Conservation (phyloP, 2,888 invertebrate species). For the Archips crataeganus region DNA sequence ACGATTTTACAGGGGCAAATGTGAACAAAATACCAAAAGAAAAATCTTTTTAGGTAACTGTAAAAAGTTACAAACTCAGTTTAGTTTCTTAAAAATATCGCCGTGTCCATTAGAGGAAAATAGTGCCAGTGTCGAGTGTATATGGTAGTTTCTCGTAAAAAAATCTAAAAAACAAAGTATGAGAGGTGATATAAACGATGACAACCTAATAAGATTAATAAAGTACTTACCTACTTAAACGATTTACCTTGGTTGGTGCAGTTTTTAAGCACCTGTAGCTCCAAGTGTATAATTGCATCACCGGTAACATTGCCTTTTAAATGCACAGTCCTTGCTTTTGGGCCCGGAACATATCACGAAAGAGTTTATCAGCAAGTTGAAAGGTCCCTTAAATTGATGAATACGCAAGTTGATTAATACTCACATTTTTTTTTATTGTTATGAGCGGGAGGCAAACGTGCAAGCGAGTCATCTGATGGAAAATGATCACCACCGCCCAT, state of each 20-base stretch:
- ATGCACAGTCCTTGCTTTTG: not conserved
- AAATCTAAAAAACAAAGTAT: too few relatives aligned
- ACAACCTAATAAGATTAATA: not conserved
- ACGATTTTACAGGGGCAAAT: not conserved
- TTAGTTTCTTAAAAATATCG: too few relatives aligned
- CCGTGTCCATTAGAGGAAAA: too few relatives aligned
- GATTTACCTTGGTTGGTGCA: not conserved
- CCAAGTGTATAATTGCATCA: not conserved
- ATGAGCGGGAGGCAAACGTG: too few relatives aligned
- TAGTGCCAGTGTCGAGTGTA: too few relatives aligned
- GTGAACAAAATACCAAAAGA: not conserved
- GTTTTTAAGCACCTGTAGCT: not conserved
- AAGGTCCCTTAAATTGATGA: not conserved
- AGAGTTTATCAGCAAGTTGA: not conserved
- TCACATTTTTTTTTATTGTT: too few relatives aligned
- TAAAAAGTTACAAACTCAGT: too few relatives aligned
- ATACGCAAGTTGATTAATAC: not conserved
- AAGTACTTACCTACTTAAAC: not conserved
- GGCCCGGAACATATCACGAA: slow-evolving; percentile 6
- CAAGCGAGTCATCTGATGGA: too few relatives aligned
- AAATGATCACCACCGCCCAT: too few relatives aligned
- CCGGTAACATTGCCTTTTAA: not conserved
- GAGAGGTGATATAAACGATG: too few relatives aligned
- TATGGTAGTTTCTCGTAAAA: too few relatives aligned
- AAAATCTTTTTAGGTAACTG: too few relatives aligned